Evolutionary conservation across 1,140 invertebrate genomes (phyloP).

Genomic region (Eumaeus atala): DNA sequence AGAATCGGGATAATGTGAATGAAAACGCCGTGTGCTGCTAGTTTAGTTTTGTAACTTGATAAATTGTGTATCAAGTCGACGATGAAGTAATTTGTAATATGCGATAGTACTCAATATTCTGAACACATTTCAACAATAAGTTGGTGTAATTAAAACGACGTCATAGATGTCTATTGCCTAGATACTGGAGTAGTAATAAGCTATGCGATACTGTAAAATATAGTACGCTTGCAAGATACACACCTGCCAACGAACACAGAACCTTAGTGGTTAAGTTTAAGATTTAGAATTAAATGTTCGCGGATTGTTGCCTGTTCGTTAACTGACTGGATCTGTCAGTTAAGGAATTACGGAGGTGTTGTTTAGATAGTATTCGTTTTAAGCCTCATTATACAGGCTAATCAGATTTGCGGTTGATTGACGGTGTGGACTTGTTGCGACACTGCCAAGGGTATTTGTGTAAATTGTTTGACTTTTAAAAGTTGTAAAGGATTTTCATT

Average conservation of each 20-base stretch:
- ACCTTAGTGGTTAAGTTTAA: neutral
- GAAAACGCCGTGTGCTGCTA: too few species aligned
- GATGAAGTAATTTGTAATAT: too few species aligned
- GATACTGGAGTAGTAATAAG: neutral
- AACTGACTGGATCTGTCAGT: neutral
- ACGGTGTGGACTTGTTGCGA: neutral
- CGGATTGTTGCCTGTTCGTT: neutral
- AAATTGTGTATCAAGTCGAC: too few species aligned
- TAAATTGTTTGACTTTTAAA: too few species aligned
- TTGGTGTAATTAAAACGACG: neutral
- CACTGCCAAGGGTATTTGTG: too few species aligned
- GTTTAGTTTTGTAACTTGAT: too few species aligned
- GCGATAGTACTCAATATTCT: too few species aligned
- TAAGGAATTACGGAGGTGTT: neutral
- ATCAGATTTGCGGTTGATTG: neutral
- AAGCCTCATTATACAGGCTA: slow-evolving; percentile 5
- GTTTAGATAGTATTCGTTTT: neutral
- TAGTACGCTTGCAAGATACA: neutral
- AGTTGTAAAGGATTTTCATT: too few species aligned
- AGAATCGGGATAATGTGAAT: too few species aligned
- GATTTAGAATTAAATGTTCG: neutral
- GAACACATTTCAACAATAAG: neutral
- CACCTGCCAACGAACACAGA: too few species aligned
- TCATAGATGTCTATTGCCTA: neutral
- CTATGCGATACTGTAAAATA: slow-evolving; percentile 4